A percentile compares a stretch with the other conserved stretches of the same genome.
Conservation (phyloP, 2,888 invertebrate genomes). For the Scaptodrosophila latifasciaeformis region DNA sequence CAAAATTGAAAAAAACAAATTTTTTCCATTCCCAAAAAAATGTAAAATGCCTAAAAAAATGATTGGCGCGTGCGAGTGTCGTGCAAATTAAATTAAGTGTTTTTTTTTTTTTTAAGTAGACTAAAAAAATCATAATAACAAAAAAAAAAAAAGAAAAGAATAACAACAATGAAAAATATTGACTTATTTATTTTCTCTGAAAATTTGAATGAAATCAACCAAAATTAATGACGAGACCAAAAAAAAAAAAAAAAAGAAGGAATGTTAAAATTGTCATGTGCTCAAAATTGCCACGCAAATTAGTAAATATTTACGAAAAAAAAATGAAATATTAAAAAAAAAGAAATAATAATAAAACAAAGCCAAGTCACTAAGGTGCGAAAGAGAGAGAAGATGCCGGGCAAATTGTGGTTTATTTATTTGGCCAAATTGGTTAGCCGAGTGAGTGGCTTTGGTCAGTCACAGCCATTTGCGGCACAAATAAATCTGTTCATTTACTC, state of each 20-base stretch:
- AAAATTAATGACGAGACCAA: not conserved
- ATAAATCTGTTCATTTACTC: no score
- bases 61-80: not conserved
- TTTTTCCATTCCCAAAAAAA: no score
- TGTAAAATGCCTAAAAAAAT: no score
- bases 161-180: not conserved
- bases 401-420: conserved; percentile 23
- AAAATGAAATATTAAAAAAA: conserved; percentile 24
- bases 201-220: not conserved
- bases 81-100: not conserved
- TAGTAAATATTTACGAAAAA: conserved; percentile 56
- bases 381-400: no score
- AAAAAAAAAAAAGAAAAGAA: not conserved
- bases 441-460: no score
- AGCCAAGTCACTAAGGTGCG: no score
- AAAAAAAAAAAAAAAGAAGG: conserved; percentile 8
- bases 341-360: no score
- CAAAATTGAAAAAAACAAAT: no score
- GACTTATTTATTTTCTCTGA: not conserved
- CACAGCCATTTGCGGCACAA: no score
- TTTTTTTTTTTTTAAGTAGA: not conserved
- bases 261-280: conserved; percentile 56
- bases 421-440: conserved; percentile 18
- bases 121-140: not conserved
- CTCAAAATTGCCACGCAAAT: conserved; percentile 62